Evolutionary conservation across 2,888 invertebrate genomes (phyloP).

Genomic region (Coecobrya sp.): DNA sequence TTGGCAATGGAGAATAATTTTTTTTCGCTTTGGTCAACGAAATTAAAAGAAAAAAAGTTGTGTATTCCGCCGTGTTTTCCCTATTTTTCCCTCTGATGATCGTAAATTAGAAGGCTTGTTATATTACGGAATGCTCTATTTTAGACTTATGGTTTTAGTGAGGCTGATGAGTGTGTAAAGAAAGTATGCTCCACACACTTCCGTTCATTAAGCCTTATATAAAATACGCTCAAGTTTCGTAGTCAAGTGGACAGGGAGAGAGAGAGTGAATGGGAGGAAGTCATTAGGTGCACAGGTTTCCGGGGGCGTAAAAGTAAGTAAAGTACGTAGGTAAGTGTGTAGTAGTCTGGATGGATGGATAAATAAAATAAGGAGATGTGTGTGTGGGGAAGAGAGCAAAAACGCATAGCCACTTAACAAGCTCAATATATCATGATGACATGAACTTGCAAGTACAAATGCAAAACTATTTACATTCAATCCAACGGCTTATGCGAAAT

Average conservation of each 20-base stretch:
- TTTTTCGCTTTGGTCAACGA: constrained; percentile 1
- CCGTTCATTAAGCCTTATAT: constrained; percentile 41
- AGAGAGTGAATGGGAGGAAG: constrained; percentile 56
- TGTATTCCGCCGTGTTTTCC: background rate
- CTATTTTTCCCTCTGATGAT: background rate
- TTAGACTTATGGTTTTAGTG: background rate
- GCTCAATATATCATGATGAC: background rate
- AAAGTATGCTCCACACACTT: constrained; percentile 51
- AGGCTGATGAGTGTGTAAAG: background rate
- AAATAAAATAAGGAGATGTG: background rate
- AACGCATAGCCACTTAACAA: background rate
- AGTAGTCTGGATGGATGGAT: background rate
- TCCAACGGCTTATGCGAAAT: too few relatives aligned
- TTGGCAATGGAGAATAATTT: background rate
- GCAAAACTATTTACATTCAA: too few relatives aligned
- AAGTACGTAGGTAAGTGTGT: background rate
- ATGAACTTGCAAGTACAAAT: background rate
- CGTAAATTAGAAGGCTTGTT: constrained; percentile 3
- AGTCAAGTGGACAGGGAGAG: constrained; percentile 65
- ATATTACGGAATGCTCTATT: background rate
- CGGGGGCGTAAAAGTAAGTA: constrained; percentile 33
- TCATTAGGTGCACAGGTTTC: constrained; percentile 73
- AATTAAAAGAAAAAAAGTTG: background rate
- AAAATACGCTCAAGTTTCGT: constrained; percentile 68
- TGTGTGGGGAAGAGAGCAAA: background rate